Percentiles rank a stretch among this genome's conserved stretches.
These are phyloP conservation scores for Asarcornis scutulata DNA, from an alignment of 2,113 vertebrate species.

Conservation along the genomic window DNA sequence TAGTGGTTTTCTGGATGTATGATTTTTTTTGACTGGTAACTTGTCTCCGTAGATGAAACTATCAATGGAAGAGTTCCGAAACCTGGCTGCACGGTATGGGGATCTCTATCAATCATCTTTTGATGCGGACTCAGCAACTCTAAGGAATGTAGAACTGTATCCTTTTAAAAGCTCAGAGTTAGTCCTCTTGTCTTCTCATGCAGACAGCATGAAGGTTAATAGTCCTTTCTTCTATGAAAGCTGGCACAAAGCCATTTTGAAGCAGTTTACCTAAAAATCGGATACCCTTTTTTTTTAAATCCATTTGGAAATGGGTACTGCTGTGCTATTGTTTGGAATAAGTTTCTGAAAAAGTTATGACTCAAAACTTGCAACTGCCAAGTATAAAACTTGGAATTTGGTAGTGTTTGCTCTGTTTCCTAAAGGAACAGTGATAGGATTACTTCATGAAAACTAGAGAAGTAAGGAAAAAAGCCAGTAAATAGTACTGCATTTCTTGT, in stretches of 20 bases:
- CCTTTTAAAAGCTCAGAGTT: constrained; percentile 58
- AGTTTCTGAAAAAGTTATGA: neutral
- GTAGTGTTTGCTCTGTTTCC: neutral
- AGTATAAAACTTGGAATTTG: neutral
- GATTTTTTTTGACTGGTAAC: neutral
- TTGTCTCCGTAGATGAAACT: constrained; percentile 87
- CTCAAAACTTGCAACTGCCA: neutral
- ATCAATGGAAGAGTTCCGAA: constrained; percentile 95
- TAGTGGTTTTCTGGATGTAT: neutral
- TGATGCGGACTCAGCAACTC: constrained; percentile 93
- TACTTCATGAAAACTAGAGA: neutral
- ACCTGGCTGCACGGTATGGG: constrained; percentile 89
- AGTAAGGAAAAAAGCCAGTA: neutral
- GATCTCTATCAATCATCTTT: constrained; percentile 97
- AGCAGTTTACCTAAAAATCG: neutral
- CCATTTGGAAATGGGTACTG: neutral
- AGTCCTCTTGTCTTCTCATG: neutral
- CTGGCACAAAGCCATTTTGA: neutral
- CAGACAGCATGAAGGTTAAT: neutral
- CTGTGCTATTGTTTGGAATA: neutral
- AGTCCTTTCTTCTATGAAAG: neutral
- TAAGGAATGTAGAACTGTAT: constrained; percentile 97
- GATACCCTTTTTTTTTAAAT: neutral
- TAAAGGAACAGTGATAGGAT: neutral
- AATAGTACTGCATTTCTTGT: neutral